These are phyloP conservation scores for Eumacrocentrus americanus DNA, from an alignment of 2,888 invertebrate genomes.

Conservation along the genomic window DNA sequence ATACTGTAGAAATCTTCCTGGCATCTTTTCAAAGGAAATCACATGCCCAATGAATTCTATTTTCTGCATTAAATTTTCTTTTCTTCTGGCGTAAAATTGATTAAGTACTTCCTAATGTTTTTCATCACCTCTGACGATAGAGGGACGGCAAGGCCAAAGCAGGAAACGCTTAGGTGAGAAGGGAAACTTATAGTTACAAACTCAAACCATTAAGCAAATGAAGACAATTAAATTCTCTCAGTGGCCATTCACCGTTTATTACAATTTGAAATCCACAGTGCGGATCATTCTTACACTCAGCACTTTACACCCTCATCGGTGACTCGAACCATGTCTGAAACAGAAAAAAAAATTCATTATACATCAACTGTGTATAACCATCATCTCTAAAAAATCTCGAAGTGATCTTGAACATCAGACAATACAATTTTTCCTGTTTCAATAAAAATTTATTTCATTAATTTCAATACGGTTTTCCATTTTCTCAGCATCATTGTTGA, in stretches of 20 bases:
- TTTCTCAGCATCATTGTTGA: background rate
- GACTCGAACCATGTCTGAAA: background rate
- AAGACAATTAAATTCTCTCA: slow-evolving; percentile 2
- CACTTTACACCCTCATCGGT: slow-evolving; percentile 11
- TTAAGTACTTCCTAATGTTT: no score
- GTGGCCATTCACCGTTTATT: slow-evolving; percentile 7
- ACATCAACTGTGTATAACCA: background rate
- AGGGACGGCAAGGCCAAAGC: background rate
- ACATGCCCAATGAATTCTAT: no score
- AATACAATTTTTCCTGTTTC: background rate
- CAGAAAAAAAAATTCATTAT: background rate
- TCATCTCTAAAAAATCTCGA: no score
- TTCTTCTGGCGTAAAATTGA: no score
- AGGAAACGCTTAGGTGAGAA: background rate
- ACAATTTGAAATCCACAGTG: slow-evolving; percentile 4
- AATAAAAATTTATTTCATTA: background rate
- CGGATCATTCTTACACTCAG: slow-evolving; percentile 14
- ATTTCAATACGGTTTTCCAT: background rate
- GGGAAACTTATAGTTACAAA: background rate
- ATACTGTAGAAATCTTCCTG: background rate
- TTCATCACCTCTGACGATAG: no score
- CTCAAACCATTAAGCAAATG: slow-evolving; percentile 13
- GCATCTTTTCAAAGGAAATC: no score
- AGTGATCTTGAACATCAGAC: background rate
- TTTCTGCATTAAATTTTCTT: no score